Evolutionary conservation across 2,113 vertebrate genomes (phyloP), one percentile per base, ranked within the genome.

Genomic region (Sclerurus mexicanus): DNA sequence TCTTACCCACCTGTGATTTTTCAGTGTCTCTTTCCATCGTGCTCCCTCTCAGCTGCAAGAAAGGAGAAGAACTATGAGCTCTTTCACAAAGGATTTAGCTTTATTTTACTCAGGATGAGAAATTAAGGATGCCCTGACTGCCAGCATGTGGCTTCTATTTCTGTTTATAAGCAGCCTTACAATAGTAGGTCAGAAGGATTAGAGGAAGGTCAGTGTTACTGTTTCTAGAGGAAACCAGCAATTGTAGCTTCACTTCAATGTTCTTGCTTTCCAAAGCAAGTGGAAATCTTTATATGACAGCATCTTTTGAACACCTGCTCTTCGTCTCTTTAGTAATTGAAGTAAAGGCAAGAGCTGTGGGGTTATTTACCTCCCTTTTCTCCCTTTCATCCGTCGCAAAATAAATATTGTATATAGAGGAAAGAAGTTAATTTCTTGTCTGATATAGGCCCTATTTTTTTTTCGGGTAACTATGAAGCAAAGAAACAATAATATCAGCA

Each of bases 101-200:
- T 87, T 68, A 44, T 79, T 96, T 95, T 55, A 69, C 63, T 91
- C 14, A 7, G 63, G 58, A 76, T 94, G 63, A 94, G 87, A 96
- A 96, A 87, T 96, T 93, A 96, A 91, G 89, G 81, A 87, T 91
- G 76, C 28, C 53, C 62, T 82, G 40, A 87, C 44, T 92, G 91
- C 82, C 81, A 89, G 89, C 81, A 85, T 91, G 67, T 91, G 94
- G 78, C 85, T 97, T 91, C 93, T 94, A 91, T 97, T 95, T 91
- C 93, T 94, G 84, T 79, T 89, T 94, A 52, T 79, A 96, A 93
- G 87, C 74, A 94, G 63, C 53, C 91, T 91, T 50, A 89, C 74
- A 58, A 95, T 23, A 76, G 91, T 1, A 89, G 87, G 93, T 96
- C 94, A 94, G 76, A 95, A 87, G 94, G 95, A 95, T 97, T 96